A percentile compares a stretch with the other conserved stretches of the same genome.
These are phyloP conservation scores for Hippocampus comes DNA, from an alignment of 2,113 vertebrate species.

Conservation along the genomic window DNA sequence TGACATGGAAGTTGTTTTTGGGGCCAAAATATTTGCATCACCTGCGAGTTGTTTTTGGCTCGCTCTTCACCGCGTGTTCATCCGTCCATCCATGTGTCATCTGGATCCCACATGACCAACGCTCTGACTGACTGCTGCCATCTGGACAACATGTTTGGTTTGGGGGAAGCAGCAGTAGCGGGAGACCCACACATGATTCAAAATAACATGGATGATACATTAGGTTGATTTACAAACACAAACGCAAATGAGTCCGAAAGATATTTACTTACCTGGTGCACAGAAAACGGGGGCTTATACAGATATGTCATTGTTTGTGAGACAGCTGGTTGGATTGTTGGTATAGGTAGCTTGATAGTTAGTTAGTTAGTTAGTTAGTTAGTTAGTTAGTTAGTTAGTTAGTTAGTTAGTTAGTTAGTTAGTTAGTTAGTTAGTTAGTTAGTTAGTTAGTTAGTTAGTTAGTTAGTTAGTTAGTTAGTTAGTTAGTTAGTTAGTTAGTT, in stretches of 20 bases:
- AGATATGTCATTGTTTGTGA: too few species aligned
- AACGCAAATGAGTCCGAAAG: too few species aligned
- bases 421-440: too few species aligned
- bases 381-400: too few species aligned
- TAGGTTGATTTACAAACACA: background rate
- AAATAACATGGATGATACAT: background rate
- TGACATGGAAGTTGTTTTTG: slow-evolving; percentile 1
- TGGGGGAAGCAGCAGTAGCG: background rate
- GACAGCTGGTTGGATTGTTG: too few species aligned
- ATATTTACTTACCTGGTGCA: background rate
- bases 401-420: too few species aligned
- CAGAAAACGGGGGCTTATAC: too few species aligned
- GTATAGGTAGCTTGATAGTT: too few species aligned
- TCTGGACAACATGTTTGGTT: slow-evolving; percentile 4
- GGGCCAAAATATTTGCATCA: slow-evolving; percentile 9
- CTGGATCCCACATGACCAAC: background rate
- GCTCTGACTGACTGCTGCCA: background rate
- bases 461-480: too few species aligned
- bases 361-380: too few species aligned
- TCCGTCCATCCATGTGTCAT: background rate
- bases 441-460: too few species aligned
- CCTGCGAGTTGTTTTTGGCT: background rate
- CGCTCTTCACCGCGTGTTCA: background rate
- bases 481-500: too few species aligned
- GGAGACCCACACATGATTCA: background rate